These are phyloP conservation scores for Scylla paramamosain DNA, from an alignment of 1,140 invertebrate species.

Conservation along the genomic window DNA sequence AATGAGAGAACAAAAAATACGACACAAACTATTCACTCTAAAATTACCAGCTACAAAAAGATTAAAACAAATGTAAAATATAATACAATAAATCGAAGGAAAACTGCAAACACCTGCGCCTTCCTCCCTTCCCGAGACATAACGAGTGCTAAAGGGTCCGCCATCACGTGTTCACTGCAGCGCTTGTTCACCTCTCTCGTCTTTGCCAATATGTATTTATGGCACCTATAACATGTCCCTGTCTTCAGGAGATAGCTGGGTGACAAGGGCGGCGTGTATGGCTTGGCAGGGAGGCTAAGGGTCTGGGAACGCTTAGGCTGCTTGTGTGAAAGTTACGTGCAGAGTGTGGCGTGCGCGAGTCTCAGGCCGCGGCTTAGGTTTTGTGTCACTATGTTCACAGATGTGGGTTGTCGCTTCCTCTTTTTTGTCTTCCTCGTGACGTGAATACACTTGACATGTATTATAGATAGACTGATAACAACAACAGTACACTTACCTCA, in stretches of 20 bases:
- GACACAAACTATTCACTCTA: background rate
- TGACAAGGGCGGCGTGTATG: background rate
- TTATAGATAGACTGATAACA: too few relatives aligned
- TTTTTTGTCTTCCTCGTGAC: background rate
- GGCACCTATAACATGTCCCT: background rate
- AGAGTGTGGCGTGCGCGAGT: background rate
- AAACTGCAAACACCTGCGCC: too few relatives aligned
- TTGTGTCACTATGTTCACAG: background rate
- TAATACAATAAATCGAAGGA: too few relatives aligned
- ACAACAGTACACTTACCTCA: too few relatives aligned
- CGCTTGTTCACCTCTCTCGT: background rate
- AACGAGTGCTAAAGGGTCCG: background rate
- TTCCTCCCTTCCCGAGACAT: too few relatives aligned
- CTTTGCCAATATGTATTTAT: conserved; percentile 15
- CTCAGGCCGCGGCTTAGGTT: background rate
- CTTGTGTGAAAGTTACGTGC: background rate
- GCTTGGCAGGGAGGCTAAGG: background rate
- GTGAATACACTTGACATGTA: too few relatives aligned
- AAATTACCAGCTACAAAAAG: background rate
- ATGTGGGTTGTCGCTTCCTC: background rate
- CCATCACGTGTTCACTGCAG: background rate
- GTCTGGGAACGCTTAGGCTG: background rate
- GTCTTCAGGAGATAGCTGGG: background rate
- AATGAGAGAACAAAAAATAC: too few relatives aligned
- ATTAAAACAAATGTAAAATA: background rate